phyloP scores from a whole-genome alignment of 2,113 vertebrate species.

The Python bivittatus region DNA sequence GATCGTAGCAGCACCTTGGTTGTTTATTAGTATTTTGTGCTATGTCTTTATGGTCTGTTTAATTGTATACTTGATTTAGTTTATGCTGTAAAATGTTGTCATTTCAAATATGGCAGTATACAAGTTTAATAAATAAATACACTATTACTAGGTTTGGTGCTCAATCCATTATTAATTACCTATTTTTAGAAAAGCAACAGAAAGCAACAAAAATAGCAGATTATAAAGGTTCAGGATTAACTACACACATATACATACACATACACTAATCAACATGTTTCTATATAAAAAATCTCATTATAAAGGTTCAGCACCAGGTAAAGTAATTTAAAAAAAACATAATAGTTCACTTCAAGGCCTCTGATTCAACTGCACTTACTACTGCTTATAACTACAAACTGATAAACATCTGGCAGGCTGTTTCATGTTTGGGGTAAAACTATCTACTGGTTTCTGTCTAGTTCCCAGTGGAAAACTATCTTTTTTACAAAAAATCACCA shows the following conservation, averaged over 20 bases:
- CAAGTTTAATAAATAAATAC: neutral
- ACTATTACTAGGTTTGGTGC: neutral
- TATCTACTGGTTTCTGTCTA: neutral
- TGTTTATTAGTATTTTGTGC: neutral
- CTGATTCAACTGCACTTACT: slow-evolving; percentile 21
- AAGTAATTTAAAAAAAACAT: neutral
- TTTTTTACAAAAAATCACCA: slow-evolving; percentile 4
- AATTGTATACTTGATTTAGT: neutral
- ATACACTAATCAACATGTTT: slow-evolving; percentile 12
- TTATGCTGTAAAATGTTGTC: neutral
- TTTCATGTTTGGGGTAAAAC: slow-evolving; percentile 13
- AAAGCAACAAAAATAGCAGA: neutral
- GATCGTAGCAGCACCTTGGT: neutral
- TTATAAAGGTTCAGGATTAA: slow-evolving; percentile 7
- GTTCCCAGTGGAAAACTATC: neutral
- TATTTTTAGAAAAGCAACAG: neutral
- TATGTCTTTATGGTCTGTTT: neutral
- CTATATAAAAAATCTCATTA: neutral
- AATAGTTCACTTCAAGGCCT: slow-evolving; percentile 19
- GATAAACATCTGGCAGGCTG: slow-evolving; percentile 14
- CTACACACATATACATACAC: neutral
- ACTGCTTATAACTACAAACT: slow-evolving; percentile 28
- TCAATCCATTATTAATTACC: neutral
- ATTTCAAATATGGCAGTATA: neutral
- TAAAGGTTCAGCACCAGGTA: neutral